phyloP scores from a whole-genome alignment of 2,888 invertebrate genomes.

The Mythimna loreyi region DNA sequence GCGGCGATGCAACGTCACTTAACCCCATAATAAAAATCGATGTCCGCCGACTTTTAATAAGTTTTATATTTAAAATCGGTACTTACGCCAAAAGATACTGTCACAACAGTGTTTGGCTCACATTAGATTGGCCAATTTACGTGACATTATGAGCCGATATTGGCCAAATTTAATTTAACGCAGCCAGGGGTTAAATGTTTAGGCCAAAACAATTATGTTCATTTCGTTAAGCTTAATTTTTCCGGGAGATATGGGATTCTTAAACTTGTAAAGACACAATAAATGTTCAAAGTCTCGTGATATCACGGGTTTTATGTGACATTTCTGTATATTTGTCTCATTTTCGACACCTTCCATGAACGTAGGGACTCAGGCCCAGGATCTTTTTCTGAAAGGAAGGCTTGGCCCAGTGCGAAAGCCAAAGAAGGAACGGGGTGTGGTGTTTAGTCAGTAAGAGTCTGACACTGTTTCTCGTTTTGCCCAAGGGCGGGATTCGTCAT shows the following conservation, averaged over 20 bases:
- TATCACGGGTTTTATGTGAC: constrained; percentile 34
- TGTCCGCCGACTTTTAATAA: constrained; percentile 64
- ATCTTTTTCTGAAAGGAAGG: too few relatives aligned
- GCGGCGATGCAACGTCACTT: constrained; percentile 56
- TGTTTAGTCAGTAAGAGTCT: too few relatives aligned
- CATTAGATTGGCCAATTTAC: constrained; percentile 79
- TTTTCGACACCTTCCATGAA: constrained; percentile 18
- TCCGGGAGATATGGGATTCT: constrained; percentile 60
- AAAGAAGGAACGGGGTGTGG: too few relatives aligned
- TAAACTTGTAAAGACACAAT: constrained; percentile 19
- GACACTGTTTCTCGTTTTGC: too few relatives aligned
- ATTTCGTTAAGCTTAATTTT: constrained; percentile 55
- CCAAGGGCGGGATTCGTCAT: too few relatives aligned
- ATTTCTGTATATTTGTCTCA: constrained; percentile 13
- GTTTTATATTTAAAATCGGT: constrained; percentile 69
- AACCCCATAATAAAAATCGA: constrained; percentile 76
- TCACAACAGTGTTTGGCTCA: constrained; percentile 69
- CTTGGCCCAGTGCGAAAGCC: too few relatives aligned
- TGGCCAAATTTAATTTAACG: constrained; percentile 74
- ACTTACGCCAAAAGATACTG: constrained; percentile 70
- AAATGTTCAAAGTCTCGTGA: constrained; percentile 17
- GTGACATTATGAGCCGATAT: constrained; percentile 75
- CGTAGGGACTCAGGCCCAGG: too few relatives aligned
- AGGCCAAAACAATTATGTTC: constrained; percentile 66
- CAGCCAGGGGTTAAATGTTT: constrained; percentile 67